phyloP scores from a whole-genome alignment of 2,888 invertebrate species.

The Caenorhabditis sp. region DNA sequence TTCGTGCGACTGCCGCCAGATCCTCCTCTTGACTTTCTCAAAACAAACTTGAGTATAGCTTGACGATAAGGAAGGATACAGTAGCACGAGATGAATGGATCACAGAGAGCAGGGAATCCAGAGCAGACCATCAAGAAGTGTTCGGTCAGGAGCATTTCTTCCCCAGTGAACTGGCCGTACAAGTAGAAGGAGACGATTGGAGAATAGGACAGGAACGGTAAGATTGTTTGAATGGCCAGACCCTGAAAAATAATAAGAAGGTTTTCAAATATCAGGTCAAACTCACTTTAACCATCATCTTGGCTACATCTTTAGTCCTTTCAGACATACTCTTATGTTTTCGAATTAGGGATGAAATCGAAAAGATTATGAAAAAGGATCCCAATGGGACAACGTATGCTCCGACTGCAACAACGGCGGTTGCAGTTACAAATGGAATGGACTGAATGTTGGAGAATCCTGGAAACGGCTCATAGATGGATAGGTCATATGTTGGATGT shows the following conservation, averaged over 20 bases:
- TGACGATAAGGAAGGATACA: constrained; percentile 61
- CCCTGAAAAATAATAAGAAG: constrained; percentile 58
- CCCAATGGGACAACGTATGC: constrained; percentile 56
- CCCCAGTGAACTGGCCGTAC: constrained; percentile 45
- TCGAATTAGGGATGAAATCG: constrained; percentile 49
- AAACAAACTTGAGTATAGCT: constrained; percentile 34
- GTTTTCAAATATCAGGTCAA: not conserved
- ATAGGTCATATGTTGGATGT: constrained; percentile 49
- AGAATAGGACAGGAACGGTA: constrained; percentile 53
- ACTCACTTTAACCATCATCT: constrained; percentile 56
- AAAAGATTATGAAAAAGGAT: constrained; percentile 55
- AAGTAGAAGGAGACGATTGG: constrained; percentile 56
- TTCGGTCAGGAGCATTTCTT: constrained; percentile 59
- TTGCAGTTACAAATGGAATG: constrained; percentile 40
- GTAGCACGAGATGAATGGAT: constrained; percentile 61
- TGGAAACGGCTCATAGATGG: constrained; percentile 56
- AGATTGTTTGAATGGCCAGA: constrained; percentile 50
- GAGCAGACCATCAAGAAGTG: constrained; percentile 56
- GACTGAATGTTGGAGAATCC: constrained; percentile 46
- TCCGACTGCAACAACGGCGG: constrained; percentile 41
- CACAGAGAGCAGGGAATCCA: constrained; percentile 59
- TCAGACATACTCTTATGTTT: constrained; percentile 55
- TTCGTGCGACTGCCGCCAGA: constrained; percentile 13
- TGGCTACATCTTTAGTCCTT: constrained; percentile 55
- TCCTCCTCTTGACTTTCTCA: constrained; percentile 29